Evolutionary conservation across 2,797 vertebrate species (phyloP), one percentile per base, ranked within the genome.

Genomic region (Selene dorsalis): DNA sequence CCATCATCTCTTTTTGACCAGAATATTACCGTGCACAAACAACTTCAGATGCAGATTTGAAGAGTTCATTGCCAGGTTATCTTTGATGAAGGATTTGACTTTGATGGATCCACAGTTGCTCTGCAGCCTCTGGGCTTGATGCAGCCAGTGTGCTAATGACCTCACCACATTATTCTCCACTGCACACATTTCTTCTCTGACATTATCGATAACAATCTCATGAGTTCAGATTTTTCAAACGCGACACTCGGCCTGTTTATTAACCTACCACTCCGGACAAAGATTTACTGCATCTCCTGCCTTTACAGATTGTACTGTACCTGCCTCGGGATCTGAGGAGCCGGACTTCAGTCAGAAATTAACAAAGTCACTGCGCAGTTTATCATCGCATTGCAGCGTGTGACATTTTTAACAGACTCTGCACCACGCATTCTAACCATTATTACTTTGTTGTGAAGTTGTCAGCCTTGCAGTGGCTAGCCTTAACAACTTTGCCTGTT

Each of bases 101-200:
- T 86, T 86, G 82, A 87, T 81, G 69, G 72, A 84, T 86, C 38
- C 69, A 8, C 55, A 50, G 64, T 84, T 73, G 65, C 67, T 78
- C 75, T 71, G 73, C 73, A 39, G 82, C 80, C 82, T 69, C 71
- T 77, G 58, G 62, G 59, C 76, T 82, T 60, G 26, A 80, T 82
- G 82, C 71, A 80, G 70, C 62, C 64, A n/a, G 47, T 11, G 53
- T 24, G 56, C 70, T 86, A 85, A 88, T 82, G 83, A 80, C 58
- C 77, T 45, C 47, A 16, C 30, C 32, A 48, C 75, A 77, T 81
- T 63, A 58, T 32, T 80, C 62, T 58, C 47, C 74, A 41, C 41
- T 59, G 58, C 63, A 48, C 59, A 53, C 22, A 20, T 69, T 70
- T 75, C 11, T 67, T 64, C 55, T 45, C 26, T 60, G 59, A 60